Conservation (phyloP, 2,888 invertebrate species). For the Rhorus exstirpatorius region DNA sequence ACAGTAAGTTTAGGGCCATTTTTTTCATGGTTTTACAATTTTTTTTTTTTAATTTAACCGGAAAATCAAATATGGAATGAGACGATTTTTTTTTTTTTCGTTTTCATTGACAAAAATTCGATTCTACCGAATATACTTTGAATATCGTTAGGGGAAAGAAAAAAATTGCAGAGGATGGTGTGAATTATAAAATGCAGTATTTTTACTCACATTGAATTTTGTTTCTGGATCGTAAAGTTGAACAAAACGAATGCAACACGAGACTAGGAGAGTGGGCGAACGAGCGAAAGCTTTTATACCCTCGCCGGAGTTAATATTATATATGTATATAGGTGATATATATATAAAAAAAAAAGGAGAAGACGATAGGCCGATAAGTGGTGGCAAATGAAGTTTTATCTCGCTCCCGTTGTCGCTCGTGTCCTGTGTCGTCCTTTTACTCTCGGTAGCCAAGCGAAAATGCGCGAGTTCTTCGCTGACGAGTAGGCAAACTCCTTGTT, state of each 20-base stretch:
- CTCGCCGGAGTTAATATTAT: constrained; percentile 39
- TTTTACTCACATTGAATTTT: constrained; percentile 60
- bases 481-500: constrained; percentile 58
- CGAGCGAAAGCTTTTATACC: constrained; percentile 83
- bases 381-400: constrained; percentile 57
- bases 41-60: too few relatives aligned
- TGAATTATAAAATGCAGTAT: too few relatives aligned
- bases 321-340: constrained; percentile 4
- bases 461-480: not conserved
- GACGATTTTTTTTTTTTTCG: too few relatives aligned
- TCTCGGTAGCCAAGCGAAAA: constrained; percentile 17
- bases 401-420: constrained; percentile 33
- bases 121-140: too few relatives aligned
- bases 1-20: too few relatives aligned
- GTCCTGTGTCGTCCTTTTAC: constrained; percentile 47
- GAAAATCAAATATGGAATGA: too few relatives aligned
- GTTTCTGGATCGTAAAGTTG: constrained; percentile 43
- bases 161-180: too few relatives aligned
- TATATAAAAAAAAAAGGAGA: constrained; percentile 25
- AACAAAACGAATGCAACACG: constrained; percentile 69
- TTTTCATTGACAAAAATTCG: too few relatives aligned
- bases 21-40: too few relatives aligned
- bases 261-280: constrained; percentile 82
- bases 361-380: constrained; percentile 46
- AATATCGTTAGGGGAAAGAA: too few relatives aligned